phyloP scores from a whole-genome alignment of 92 coral and sea anemone genomes.

The Palythoa caribaeorum region DNA sequence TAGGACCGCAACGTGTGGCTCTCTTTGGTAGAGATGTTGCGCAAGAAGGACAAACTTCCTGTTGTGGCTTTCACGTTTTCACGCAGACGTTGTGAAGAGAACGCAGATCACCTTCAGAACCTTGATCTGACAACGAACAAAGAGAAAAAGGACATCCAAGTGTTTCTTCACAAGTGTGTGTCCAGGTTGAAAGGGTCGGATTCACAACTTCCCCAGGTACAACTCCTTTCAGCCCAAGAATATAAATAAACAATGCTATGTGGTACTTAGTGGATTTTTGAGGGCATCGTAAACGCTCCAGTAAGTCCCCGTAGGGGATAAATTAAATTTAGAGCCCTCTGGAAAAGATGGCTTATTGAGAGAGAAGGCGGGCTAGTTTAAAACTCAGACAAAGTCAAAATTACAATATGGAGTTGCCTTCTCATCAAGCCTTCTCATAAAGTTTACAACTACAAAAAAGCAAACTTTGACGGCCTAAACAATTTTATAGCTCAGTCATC shows the following conservation, averaged over 20 bases:
- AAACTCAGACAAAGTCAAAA: no score
- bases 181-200: conserved; percentile 86
- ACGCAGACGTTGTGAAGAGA: conserved; percentile 87
- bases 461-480: neutral
- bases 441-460: conserved; percentile 17
- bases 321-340: no score
- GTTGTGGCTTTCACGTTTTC: conserved; percentile 97
- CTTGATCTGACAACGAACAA: conserved; percentile 79
- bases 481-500: neutral
- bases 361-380: no score
- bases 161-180: conserved; percentile 82
- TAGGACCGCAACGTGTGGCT: conserved; percentile 95
- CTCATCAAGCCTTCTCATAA: neutral
- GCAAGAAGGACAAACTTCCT: conserved; percentile 88
- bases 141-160: conserved; percentile 86
- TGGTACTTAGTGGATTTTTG: neutral
- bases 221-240: neutral
- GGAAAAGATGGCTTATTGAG: no score
- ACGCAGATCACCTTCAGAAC: conserved; percentile 85
- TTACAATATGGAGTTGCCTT: no score
- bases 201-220: conserved; percentile 84
- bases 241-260: neutral
- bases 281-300: no score
- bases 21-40: conserved; percentile 83
- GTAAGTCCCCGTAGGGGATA: no score